Base-by-base conservation (phyloP, 2,888 invertebrate genomes). In the Tridacna crocea region DNA sequence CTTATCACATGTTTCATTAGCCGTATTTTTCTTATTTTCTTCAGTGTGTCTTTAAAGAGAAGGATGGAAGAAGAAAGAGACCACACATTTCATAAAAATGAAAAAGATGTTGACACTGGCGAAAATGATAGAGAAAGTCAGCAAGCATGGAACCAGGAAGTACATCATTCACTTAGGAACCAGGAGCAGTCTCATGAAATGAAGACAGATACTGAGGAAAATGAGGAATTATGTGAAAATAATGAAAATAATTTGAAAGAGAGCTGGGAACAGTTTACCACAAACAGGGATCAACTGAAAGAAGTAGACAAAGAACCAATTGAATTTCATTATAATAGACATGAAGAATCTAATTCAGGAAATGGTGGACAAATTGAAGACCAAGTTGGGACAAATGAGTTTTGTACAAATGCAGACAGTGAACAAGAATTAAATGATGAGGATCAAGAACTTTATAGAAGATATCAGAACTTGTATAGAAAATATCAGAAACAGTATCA, bases 361-460 rank as follows among this genome's bases (percentile, higher is more conserved):
- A 36, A 36, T 36, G 36, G 36, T 8, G 8, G 36, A 36, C 36
- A 36, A 36, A 36, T 36, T 36, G 36, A 36, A 36, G 36, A 36
- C 8, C 3, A 36, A 36, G 36, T 36, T 36, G 36, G 36, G 36
- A 8, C 8, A 36, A 36, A 36, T 8, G 36, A 36, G 36, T 36
- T 36, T 6, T 58, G 2, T 17, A 4, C 58, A 1, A 58, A 10
- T 19, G n/a, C 58, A 10, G n/a, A 58, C n/a, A n/a, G 10, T 17
- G 58, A 61, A n/a, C 61, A 61, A 22, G n/a, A n/a, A 61, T 22
- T 61, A 4, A 61, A 13, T 24, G 61, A 61, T n/a, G 61, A 61
- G n/a, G 61, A 61, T 61, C 13, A 61, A 24, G 22, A 61, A 22
- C 22, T 61, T 17, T 61, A 61, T 24, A 61, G 22, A 24, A 61